A percentile compares a stretch with the other conserved stretches of the same genome.
These are phyloP conservation scores for Phyllotreta cruciferae DNA, from an alignment of 2,888 invertebrate species.

Conservation along the genomic window DNA sequence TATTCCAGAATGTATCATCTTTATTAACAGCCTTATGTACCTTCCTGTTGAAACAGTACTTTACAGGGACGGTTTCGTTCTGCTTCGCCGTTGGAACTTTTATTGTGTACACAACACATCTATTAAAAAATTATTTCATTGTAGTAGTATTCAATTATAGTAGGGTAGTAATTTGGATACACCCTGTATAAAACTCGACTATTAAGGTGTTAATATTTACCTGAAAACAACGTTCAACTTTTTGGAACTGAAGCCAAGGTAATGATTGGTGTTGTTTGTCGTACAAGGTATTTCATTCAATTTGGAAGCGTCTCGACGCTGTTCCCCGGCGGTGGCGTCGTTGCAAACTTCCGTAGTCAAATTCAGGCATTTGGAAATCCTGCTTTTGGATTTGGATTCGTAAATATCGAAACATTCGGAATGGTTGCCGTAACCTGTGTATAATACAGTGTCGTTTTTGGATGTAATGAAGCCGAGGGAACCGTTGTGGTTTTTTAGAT, in stretches of 20 bases:
- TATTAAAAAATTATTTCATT: too few relatives aligned
- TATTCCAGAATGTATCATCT: background rate
- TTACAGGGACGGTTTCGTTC: background rate
- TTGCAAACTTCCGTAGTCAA: slow-evolving; percentile 8
- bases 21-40: background rate
- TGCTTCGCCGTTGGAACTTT: background rate
- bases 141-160: too few relatives aligned
- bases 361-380: slow-evolving; percentile 5
- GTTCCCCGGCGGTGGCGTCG: background rate
- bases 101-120: slow-evolving; percentile 16
- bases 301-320: background rate
- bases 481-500: background rate
- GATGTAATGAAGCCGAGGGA: slow-evolving; percentile 10
- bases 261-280: background rate
- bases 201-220: slow-evolving; percentile 1
- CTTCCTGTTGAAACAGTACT: slow-evolving; percentile 16
- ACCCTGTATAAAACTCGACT: too few relatives aligned
- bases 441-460: slow-evolving; percentile 14
- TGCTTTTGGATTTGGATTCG: slow-evolving; percentile 1
- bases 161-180: too few relatives aligned
- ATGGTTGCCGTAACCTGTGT: slow-evolving; percentile 14
- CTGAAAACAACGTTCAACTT: slow-evolving; percentile 13
- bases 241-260: slow-evolving; percentile 6
- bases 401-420: slow-evolving; percentile 22
- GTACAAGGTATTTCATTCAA: slow-evolving; percentile 14